phyloP scores from a whole-genome alignment of 2,797 vertebrate species.

The Artibeus jamaicensis region DNA sequence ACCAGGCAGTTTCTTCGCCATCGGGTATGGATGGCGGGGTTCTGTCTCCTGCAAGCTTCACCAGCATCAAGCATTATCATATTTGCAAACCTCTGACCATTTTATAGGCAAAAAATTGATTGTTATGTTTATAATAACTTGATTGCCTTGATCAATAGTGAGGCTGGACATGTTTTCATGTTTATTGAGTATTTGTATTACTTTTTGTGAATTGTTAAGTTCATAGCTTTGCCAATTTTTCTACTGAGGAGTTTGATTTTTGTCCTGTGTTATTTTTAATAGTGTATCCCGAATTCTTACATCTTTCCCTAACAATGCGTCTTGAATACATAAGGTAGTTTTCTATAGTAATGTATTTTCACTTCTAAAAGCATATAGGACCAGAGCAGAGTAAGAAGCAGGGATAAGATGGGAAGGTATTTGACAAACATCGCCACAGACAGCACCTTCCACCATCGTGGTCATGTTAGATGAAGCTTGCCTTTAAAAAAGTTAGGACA shows the following conservation, averaged over 20 bases:
- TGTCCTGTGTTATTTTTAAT: background rate
- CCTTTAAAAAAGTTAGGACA: background rate
- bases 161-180: background rate
- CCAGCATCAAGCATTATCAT: background rate
- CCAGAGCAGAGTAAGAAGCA: background rate
- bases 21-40: rapidly evolving
- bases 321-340: background rate
- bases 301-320: background rate
- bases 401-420: background rate
- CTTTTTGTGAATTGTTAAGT: background rate
- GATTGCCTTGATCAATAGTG: background rate
- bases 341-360: background rate
- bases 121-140: background rate
- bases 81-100: background rate
- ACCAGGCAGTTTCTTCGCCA: background rate
- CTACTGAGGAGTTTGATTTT: background rate
- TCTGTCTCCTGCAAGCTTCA: background rate
- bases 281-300: background rate
- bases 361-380: background rate
- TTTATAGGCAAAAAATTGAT: background rate
- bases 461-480: background rate
- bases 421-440: background rate
- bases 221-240: background rate
- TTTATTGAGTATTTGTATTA: background rate
- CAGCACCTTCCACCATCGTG: background rate